Conservation (phyloP, 2,888 invertebrate genomes). For the Chrysina gloriosa region DNA sequence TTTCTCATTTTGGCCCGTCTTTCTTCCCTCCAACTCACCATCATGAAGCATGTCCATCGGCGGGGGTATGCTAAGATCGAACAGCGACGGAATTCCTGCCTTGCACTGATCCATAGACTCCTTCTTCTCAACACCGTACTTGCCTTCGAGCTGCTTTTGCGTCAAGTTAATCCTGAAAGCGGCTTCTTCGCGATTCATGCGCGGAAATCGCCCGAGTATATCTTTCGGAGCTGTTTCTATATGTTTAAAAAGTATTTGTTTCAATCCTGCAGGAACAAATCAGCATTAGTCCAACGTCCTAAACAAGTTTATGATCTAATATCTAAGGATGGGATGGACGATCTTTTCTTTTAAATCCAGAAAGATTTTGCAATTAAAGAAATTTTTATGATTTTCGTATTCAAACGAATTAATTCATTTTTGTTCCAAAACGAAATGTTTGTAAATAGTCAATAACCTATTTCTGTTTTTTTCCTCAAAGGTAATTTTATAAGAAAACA, state of each 20-base stretch:
- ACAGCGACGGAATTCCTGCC: conserved; percentile 60
- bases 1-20: not conserved
- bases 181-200: conserved; percentile 83
- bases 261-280: conserved; percentile 54
- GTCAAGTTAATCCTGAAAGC: conserved; percentile 66
- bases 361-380: too few species aligned
- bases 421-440: too few species aligned
- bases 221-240: conserved; percentile 92
- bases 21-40: conserved; percentile 35
- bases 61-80: conserved; percentile 60
- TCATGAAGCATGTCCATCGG: conserved; percentile 56
- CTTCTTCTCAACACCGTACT: conserved; percentile 58
- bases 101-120: conserved; percentile 33
- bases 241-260: conserved; percentile 72
- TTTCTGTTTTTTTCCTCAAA: too few species aligned
- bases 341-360: too few species aligned
- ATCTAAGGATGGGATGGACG: too few species aligned
- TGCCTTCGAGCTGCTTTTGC: conserved; percentile 66
- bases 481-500: too few species aligned
- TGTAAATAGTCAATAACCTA: too few species aligned
- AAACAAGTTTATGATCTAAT: too few species aligned
- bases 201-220: conserved; percentile 89
- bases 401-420: too few species aligned
- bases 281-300: not conserved
- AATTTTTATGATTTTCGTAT: too few species aligned